Evolutionary conservation across 2,888 invertebrate species (phyloP).

Genomic region (Siphlonurus alternatus): DNA sequence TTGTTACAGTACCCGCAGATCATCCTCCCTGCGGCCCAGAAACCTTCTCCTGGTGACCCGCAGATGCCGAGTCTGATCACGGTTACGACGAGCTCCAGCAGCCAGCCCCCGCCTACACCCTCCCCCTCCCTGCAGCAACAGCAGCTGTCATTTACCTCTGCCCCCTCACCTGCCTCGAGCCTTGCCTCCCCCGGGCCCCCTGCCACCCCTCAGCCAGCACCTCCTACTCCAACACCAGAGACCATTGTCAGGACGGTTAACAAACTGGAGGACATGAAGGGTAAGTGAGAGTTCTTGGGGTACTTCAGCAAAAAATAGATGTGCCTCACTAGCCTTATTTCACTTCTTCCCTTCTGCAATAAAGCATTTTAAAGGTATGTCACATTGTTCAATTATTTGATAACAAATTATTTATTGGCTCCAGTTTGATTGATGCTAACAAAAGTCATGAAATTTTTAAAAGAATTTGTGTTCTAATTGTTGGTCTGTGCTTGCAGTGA

Average conservation of each 20-base stretch:
- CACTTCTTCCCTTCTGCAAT: too few species aligned
- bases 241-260: constrained; percentile 28
- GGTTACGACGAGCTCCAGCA: constrained; percentile 9
- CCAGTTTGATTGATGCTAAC: too few species aligned
- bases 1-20: constrained; percentile 54
- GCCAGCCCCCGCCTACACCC: background rate
- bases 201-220: constrained; percentile 4
- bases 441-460: background rate
- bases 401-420: too few species aligned
- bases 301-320: too few species aligned
- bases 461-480: background rate
- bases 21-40: constrained; percentile 56
- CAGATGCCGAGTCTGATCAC: constrained; percentile 12
- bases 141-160: too few species aligned
- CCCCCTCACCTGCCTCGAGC: background rate
- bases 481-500: constrained; percentile 34
- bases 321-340: too few species aligned
- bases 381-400: too few species aligned
- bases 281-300: constrained; percentile 19
- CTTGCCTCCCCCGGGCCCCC: constrained; percentile 4
- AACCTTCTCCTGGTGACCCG: constrained; percentile 20
- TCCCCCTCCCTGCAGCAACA: background rate
- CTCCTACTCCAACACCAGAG: constrained; percentile 8
- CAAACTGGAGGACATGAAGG: constrained; percentile 86
- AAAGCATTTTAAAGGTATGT: too few species aligned